Evolutionary conservation across 2,797 vertebrate genomes (phyloP), one percentile per base, ranked within the genome.

Genomic region (Orestias chungarensis): DNA sequence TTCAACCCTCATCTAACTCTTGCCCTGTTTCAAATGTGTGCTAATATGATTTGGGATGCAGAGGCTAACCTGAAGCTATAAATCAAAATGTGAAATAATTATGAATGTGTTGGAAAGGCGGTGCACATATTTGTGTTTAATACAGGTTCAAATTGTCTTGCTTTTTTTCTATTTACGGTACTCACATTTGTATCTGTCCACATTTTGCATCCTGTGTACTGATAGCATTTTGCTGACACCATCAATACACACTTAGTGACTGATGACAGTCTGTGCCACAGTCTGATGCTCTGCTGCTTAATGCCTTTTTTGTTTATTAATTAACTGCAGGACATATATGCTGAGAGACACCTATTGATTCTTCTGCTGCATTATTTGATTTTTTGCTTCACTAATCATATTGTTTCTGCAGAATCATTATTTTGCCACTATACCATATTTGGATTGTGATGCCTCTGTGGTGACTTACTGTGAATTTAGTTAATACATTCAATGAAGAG

Each of bases 341-440:
- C 91, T 92, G 90, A 93, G 88, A 89, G 88, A 91, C 89, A 92
- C 83, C 87, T 92, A 93, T 94, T 91, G 92, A 94, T 93, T 93
- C 83, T 12, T 73, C 85, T 61, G 83, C 88, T 82, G 83, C 85
- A 90, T 92, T 93, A 91, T 93, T 93, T 93, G 91, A 93, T 93
- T 92, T 87, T 88, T 81, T 84, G 88, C 92, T 91, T 92, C 86
- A 78, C 91, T 93, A 93, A 93, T 94, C 92, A 93, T 93, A 92
- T 91, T 92, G 89, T 92, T 92, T 82, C 80, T 88, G 82, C 73
- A 62, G 78, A 82, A 88, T 92, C 89, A 85, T 88, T 88, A 88
- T 80, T 57, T 70, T 82, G 79, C 79, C 62, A 87, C 64, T 68
- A 74, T 71, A 68, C 73, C 84, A 67, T 78, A 71, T 83, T 76